Conservation (phyloP, 2,113 vertebrate species). For the Nycticebus coucang region DNA sequence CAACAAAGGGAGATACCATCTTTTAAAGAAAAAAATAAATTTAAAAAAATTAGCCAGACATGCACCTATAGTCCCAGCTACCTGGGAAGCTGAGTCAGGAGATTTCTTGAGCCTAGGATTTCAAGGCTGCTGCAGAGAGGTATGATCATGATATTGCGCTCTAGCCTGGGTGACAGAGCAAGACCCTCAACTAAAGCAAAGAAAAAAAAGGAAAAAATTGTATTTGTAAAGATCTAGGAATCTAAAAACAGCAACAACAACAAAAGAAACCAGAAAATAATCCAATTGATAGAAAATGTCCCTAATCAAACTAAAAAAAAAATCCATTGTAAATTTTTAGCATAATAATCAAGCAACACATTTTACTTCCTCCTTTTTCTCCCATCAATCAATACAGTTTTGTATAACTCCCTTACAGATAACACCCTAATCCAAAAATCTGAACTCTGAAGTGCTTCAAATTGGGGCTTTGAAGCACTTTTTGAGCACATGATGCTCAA, state of each 20-base stretch:
- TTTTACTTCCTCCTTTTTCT: not conserved
- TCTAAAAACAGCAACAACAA: not conserved
- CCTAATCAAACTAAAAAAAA: conserved; percentile 23
- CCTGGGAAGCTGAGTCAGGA: too few relatives aligned
- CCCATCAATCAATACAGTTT: not conserved
- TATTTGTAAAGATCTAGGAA: conserved; percentile 30
- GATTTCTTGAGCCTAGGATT: too few relatives aligned
- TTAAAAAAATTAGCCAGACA: too few relatives aligned
- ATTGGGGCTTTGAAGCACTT: not conserved
- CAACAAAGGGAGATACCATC: too few relatives aligned
- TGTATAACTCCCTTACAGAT: not conserved
- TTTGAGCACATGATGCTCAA: not conserved
- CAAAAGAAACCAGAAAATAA: conserved; percentile 43
- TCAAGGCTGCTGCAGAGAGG: too few relatives aligned
- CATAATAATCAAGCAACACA: not conserved
- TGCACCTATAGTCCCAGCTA: too few relatives aligned
- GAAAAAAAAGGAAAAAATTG: too few relatives aligned
- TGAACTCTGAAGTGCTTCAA: not conserved
- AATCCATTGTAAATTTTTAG: not conserved
- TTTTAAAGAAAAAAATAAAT: too few relatives aligned
- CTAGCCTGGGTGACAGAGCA: too few relatives aligned
- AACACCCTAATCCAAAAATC: not conserved
- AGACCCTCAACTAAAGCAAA: too few relatives aligned
- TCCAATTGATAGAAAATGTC: not conserved
- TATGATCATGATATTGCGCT: too few relatives aligned